Base-by-base conservation (phyloP, 2,113 vertebrate genomes). In the Antennarius striatus region DNA sequence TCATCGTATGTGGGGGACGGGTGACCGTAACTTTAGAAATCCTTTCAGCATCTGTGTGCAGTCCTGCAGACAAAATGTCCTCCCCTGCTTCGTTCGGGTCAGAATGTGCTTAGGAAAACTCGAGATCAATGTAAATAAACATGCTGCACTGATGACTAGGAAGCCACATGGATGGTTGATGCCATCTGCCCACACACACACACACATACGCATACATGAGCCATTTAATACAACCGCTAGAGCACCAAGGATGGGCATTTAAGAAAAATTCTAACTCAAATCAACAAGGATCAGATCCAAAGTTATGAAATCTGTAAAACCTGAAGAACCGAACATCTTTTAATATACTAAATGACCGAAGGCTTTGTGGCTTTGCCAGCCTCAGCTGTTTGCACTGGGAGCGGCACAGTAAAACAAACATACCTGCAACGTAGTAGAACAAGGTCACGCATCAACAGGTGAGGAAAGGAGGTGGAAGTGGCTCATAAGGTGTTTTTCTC, bases 391-490 rank as follows among this genome's bases (percentile, higher is more conserved):
- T 90, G 84, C 67, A 29, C 64, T 86, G 60, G 84, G 83, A 86
- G 84, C 65, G 75, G 82, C 76, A 42, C 56, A 9, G 72, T 71
- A 85, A 84, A 86, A 66, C 84, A 90, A 90, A 89, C 82, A 89
- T 77, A 46, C 75, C 72, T 72, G 40, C 59, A 42, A 58, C 42
- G 17, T 5, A 36, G 3, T 5, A 65, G 64, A 82, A 71, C 65
- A 67, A 81, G 72, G 85, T 79, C 76, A 82, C 60, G 69, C 68
- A 77, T 63, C 63, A 42, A 59, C 69, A 70, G 74, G 77, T 65
- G 60, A 59, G 51, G 43, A 69, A 63, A 58, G 51, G 43, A 67
- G 69, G 72, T 32, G 22, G 53, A 17, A 14, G 58, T 1, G 14
- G 30, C 30, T 67, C 30, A 30, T 15, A 12, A 55, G 56, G 50